These are phyloP conservation scores for Lordiphosa mommai DNA, from an alignment of 1,140 invertebrate species.

Conservation along the genomic window DNA sequence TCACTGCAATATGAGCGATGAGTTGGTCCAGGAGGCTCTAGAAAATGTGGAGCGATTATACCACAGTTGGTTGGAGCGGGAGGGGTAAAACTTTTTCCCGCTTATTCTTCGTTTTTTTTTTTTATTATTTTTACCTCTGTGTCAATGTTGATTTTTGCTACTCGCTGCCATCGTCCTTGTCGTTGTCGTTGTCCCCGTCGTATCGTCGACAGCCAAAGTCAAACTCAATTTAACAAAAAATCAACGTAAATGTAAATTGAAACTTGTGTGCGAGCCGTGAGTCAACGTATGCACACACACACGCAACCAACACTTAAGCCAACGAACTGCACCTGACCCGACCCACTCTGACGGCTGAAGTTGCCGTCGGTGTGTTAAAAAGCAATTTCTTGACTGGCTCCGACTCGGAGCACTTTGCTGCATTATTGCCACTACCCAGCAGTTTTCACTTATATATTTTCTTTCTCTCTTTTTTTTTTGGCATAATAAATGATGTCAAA, in stretches of 20 bases:
- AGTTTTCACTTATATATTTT: conserved; percentile 18
- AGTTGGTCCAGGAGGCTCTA: neutral
- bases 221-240: conserved; percentile 74
- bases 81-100: neutral
- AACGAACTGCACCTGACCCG: conserved; percentile 16
- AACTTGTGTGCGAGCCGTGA: conserved; percentile 47
- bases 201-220: conserved; percentile 53
- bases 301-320: conserved; percentile 29
- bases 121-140: conserved; percentile 32
- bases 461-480: conserved; percentile 27
- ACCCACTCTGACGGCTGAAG: conserved; percentile 3
- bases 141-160: conserved; percentile 67
- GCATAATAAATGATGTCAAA: conserved; percentile 74
- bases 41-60: conserved; percentile 8
- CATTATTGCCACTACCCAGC: conserved; percentile 16
- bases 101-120: conserved; percentile 41
- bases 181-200: conserved; percentile 12
- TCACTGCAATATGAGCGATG: neutral
- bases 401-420: conserved; percentile 9
- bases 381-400: conserved; percentile 55
- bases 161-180: conserved; percentile 14
- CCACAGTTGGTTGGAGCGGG: neutral
- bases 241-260: conserved; percentile 74
- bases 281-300: conserved; percentile 19
- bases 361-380: conserved; percentile 50